Evolutionary conservation across 2,888 invertebrate species (phyloP).

Genomic region (Stenchaetothrips biformis): DNA sequence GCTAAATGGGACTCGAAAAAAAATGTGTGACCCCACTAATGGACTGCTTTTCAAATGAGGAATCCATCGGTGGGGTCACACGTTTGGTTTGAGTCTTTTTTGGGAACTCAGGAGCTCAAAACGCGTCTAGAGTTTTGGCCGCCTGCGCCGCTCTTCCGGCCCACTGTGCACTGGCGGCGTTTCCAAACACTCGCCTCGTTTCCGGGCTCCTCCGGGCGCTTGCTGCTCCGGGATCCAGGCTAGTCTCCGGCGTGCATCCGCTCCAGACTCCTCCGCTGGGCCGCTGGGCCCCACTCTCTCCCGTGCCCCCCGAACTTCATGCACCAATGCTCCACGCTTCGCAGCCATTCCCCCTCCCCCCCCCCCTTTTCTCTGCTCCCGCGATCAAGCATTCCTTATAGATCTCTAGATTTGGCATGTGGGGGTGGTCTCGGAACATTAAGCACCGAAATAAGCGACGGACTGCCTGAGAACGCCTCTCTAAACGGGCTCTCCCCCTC

Average conservation of each 20-base stretch:
- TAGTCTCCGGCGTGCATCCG: neutral
- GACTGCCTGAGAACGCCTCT: neutral
- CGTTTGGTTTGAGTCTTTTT: too few relatives aligned
- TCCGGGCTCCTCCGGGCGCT: neutral
- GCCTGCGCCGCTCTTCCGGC: too few relatives aligned
- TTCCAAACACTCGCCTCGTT: neutral
- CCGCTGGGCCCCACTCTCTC: neutral
- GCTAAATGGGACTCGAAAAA: too few relatives aligned
- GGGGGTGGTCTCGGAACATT: constrained; percentile 24
- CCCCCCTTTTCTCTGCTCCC: neutral
- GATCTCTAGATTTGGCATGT: constrained; percentile 20
- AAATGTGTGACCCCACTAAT: too few relatives aligned
- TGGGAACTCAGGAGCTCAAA: too few relatives aligned
- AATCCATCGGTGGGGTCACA: too few relatives aligned
- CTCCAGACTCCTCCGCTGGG: neutral
- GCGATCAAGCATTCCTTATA: neutral
- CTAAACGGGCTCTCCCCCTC: neutral
- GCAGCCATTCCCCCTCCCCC: neutral
- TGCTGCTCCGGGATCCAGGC: neutral
- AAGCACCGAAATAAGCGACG: constrained; percentile 11
- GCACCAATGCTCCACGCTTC: neutral
- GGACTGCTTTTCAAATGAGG: too few relatives aligned
- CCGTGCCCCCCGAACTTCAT: neutral
- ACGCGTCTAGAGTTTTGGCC: too few relatives aligned
- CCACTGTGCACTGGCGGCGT: too few relatives aligned